Percentiles rank a stretch among this genome's conserved stretches.
Conservation (phyloP, 2,113 vertebrate species). For the Cyphomyrus plagiostoma region DNA sequence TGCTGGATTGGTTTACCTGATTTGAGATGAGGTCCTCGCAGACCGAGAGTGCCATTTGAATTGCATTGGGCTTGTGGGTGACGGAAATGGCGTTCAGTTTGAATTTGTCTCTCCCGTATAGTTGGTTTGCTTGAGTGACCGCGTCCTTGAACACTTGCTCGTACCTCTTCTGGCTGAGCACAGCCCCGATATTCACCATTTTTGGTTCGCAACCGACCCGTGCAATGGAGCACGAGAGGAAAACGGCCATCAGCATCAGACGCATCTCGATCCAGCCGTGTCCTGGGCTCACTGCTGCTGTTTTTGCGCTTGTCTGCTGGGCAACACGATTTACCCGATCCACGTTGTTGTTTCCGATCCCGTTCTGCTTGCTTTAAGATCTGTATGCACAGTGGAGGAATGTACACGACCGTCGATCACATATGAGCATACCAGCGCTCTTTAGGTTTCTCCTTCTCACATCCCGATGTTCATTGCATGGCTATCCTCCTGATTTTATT, state of each 20-base stretch:
- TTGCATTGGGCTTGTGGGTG: constrained; percentile 92
- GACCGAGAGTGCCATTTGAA: constrained; percentile 95
- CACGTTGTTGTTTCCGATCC: constrained; percentile 31
- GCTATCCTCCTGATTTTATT: neutral
- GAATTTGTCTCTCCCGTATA: constrained; percentile 83
- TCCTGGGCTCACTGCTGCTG: constrained; percentile 39
- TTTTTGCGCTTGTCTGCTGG: constrained; percentile 43
- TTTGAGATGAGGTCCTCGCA: constrained; percentile 97
- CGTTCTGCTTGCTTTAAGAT: constrained; percentile 38
- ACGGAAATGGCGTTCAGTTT: constrained; percentile 95
- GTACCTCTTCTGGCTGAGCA: constrained; percentile 88
- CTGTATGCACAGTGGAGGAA: constrained; percentile 57
- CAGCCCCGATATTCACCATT: constrained; percentile 85
- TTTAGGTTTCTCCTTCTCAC: neutral
- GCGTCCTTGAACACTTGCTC: constrained; percentile 92
- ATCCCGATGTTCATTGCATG: neutral
- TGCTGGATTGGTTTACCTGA: constrained; percentile 66
- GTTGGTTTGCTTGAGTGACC: constrained; percentile 81
- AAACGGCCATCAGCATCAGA: constrained; percentile 74
- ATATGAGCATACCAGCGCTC: constrained; percentile 17
- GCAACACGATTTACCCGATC: constrained; percentile 39
- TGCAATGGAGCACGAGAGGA: constrained; percentile 79
- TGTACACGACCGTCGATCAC: constrained; percentile 41
- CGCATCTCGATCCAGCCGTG: constrained; percentile 55
- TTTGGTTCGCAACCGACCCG: constrained; percentile 82